Percentiles rank a stretch among this genome's conserved stretches.
phyloP scores from a whole-genome alignment of 37 sponge, comb jelly and placozoan species.

The Spongilla lacustris region DNA sequence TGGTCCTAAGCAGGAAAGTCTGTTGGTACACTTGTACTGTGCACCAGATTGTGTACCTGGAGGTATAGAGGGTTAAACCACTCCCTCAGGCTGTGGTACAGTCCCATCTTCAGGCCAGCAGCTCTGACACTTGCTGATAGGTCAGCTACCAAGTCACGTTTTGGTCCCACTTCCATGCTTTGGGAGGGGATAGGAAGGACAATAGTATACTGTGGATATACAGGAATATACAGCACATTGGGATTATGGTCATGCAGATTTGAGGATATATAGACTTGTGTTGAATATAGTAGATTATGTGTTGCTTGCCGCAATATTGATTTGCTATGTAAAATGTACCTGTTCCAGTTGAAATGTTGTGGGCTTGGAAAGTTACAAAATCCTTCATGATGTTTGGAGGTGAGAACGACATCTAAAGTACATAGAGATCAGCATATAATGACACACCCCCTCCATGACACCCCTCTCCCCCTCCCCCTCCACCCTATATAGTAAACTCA shows the following conservation, averaged over 20 bases:
- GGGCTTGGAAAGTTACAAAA: conserved; percentile 77
- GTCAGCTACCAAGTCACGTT: conserved; percentile 66
- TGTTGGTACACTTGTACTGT: background rate
- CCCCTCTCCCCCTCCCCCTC: too few species aligned
- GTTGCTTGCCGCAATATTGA: too few species aligned
- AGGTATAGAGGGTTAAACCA: conserved; percentile 83
- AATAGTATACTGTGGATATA: too few species aligned
- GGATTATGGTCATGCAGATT: too few species aligned
- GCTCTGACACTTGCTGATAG: conserved; percentile 68
- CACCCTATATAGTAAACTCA: conserved; percentile 7
- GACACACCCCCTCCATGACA: background rate
- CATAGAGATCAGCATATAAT: too few species aligned
- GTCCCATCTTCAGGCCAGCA: conserved; percentile 72
- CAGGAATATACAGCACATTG: too few species aligned
- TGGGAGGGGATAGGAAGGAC: background rate
- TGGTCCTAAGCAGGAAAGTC: conserved; percentile 45
- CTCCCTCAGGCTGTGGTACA: conserved; percentile 86
- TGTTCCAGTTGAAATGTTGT: conserved; percentile 89
- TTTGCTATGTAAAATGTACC: too few species aligned
- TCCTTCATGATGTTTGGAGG: conserved; percentile 87
- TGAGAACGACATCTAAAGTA: conserved; percentile 74
- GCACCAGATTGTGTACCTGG: conserved; percentile 18
- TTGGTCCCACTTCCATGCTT: conserved; percentile 73
- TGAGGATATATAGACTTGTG: too few species aligned
- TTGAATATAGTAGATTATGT: too few species aligned